phyloP scores from a whole-genome alignment of 2,113 vertebrate species.

The Bubo blakistoni region DNA sequence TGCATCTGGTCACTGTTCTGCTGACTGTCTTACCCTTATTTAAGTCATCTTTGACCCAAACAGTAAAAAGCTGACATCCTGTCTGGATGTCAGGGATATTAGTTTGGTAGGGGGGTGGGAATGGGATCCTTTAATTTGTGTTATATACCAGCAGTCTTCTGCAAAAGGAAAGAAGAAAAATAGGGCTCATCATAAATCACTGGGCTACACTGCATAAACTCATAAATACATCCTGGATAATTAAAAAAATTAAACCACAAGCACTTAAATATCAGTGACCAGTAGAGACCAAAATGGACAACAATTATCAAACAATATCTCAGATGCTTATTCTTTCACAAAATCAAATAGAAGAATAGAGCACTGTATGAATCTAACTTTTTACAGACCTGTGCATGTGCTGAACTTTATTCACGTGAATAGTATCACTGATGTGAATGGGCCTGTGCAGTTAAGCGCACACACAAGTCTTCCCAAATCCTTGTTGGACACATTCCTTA shows the following conservation, averaged over 20 bases:
- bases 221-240: neutral
- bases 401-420: neutral
- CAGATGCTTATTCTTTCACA: neutral
- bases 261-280: neutral
- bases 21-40: neutral
- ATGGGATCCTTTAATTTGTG: neutral
- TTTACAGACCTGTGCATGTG: neutral
- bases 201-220: neutral
- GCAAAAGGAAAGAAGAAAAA: neutral
- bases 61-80: neutral
- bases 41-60: neutral
- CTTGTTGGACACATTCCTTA: neutral
- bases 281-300: neutral
- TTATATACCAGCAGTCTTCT: neutral
- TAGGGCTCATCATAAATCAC: neutral
- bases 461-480: neutral
- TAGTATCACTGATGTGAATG: neutral
- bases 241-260: neutral
- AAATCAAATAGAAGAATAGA: neutral
- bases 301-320: neutral
- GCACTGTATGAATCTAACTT: neutral
- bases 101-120: neutral
- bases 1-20: neutral
- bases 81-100: neutral
- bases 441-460: neutral